Evolutionary conservation across 2,888 invertebrate genomes (phyloP).

Genomic region (Harpalus rubripes): DNA sequence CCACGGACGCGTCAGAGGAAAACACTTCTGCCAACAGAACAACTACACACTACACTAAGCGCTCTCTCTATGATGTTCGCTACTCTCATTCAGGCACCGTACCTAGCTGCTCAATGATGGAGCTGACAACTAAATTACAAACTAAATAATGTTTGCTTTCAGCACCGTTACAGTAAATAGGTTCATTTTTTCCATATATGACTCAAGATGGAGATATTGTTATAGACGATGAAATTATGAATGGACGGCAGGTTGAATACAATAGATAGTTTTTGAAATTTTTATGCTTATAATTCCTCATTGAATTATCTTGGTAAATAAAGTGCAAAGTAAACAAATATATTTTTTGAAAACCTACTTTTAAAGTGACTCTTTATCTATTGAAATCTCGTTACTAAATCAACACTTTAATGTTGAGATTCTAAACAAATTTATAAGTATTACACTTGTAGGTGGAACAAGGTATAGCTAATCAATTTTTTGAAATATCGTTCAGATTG

Average conservation of each 20-base stretch:
- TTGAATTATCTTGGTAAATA: not conserved
- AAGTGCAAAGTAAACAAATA: not conserved
- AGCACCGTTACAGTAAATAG: conserved; percentile 45
- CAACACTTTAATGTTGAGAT: too few relatives aligned
- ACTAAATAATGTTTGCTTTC: conserved; percentile 50
- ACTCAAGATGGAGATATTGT: conserved; percentile 1
- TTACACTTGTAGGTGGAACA: too few relatives aligned
- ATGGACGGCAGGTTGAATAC: not conserved
- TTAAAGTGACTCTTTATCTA: too few relatives aligned
- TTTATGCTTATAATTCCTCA: not conserved
- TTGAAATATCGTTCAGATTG: too few relatives aligned
- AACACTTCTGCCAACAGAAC: conserved; percentile 49
- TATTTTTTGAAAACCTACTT: too few relatives aligned
- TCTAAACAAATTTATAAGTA: too few relatives aligned
- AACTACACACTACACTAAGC: conserved; percentile 32
- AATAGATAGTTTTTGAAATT: not conserved
- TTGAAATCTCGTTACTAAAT: too few relatives aligned
- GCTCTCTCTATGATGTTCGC: conserved; percentile 47
- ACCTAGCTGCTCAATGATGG: conserved; percentile 40
- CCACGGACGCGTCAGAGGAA: conserved; percentile 60
- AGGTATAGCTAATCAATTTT: too few relatives aligned
- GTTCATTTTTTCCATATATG: conserved; percentile 41
- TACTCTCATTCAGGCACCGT: conserved; percentile 26
- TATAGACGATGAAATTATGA: not conserved
- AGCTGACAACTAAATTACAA: conserved; percentile 52